phyloP scores from a whole-genome alignment of 2,797 vertebrate genomes.

The Xiphorhynchus erythropygius region DNA sequence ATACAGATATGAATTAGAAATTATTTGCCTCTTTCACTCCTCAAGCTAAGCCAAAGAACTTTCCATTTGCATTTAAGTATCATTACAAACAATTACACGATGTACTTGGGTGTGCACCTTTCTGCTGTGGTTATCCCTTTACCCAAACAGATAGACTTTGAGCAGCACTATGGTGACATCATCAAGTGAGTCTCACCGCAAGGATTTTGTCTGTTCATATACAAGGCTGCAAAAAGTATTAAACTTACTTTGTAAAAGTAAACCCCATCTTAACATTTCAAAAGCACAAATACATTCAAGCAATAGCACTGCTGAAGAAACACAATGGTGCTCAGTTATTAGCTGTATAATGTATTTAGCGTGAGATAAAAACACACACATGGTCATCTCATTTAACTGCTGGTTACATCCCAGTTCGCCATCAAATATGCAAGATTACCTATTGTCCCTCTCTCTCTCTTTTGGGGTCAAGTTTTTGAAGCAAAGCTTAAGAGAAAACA shows the following conservation, averaged over 20 bases:
- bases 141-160: neutral
- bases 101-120: neutral
- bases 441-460: neutral
- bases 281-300: neutral
- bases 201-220: neutral
- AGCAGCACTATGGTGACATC: neutral
- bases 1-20: neutral
- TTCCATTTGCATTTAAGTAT: neutral
- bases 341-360: neutral
- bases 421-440: neutral
- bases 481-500: slow-evolving; percentile 85
- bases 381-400: neutral
- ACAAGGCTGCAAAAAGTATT: neutral
- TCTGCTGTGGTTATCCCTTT: neutral
- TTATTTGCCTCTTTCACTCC: neutral
- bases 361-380: neutral
- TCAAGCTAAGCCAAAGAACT: neutral
- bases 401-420: neutral
- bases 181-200: neutral
- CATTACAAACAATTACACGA: neutral
- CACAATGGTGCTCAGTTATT: neutral
- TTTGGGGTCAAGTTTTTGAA: slow-evolving; percentile 81
- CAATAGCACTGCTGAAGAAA: neutral
- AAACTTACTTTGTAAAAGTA: neutral
- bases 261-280: neutral